Evolutionary conservation across 2,797 vertebrate genomes (phyloP).

Genomic region (Huso huso): DNA sequence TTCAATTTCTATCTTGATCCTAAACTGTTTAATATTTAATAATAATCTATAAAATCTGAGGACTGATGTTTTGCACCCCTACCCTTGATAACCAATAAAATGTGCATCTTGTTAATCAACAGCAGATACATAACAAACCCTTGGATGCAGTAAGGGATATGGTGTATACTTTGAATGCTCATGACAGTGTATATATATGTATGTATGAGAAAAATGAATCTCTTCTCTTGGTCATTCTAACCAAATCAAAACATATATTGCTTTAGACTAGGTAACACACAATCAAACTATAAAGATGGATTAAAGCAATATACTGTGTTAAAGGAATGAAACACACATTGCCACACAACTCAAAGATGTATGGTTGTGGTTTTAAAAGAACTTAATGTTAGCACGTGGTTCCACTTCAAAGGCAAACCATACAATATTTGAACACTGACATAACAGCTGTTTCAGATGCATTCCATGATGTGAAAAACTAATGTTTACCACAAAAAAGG

Average conservation of each 20-base stretch:
- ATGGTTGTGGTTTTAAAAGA: background rate
- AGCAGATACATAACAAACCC: too few species aligned
- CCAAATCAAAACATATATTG: background rate
- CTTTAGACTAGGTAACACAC: background rate
- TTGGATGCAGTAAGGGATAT: too few species aligned
- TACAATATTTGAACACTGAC: slow-evolving; percentile 7
- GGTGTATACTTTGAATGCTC: background rate
- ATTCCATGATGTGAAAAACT: slow-evolving; percentile 21
- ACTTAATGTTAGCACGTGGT: slow-evolving; percentile 11
- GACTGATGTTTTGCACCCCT: too few species aligned
- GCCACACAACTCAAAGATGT: background rate
- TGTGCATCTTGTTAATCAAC: too few species aligned
- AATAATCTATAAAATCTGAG: too few species aligned
- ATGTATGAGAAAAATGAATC: background rate
- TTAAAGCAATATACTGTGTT: background rate
- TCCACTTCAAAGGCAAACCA: background rate
- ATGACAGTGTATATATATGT: background rate
- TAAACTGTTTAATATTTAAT: too few species aligned
- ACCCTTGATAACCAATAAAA: too few species aligned
- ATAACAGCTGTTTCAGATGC: slow-evolving; percentile 12
- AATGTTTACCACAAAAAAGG: background rate
- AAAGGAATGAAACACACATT: background rate
- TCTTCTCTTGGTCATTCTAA: background rate
- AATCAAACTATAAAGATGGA: background rate
- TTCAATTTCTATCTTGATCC: too few species aligned